A percentile compares a stretch with the other conserved stretches of the same genome.
These are phyloP conservation scores for Plestiodon gilberti DNA, from an alignment of 2,113 vertebrate genomes.

Conservation along the genomic window DNA sequence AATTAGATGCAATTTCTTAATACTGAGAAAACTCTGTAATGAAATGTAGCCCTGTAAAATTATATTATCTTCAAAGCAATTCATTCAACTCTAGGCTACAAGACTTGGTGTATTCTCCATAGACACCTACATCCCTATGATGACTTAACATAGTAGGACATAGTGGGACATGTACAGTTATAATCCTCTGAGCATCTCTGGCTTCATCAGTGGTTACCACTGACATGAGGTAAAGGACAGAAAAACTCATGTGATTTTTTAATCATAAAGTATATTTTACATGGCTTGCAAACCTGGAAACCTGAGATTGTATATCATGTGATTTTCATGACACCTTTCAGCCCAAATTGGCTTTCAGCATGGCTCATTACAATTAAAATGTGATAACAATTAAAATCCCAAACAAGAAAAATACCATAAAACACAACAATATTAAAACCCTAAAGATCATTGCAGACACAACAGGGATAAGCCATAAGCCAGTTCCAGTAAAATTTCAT, in stretches of 20 bases:
- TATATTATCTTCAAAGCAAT: background rate
- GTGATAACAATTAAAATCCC: background rate
- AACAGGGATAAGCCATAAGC: background rate
- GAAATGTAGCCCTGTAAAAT: constrained; percentile 19
- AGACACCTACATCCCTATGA: background rate
- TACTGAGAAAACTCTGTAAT: constrained; percentile 50
- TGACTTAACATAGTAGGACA: background rate
- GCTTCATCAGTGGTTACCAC: background rate
- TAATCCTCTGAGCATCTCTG: background rate
- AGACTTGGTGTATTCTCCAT: background rate
- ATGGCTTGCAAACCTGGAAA: too few species aligned
- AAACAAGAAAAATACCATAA: background rate
- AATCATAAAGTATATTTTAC: too few species aligned
- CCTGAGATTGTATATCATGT: too few species aligned
- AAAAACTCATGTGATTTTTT: background rate
- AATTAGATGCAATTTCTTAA: constrained; percentile 44
- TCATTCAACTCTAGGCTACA: background rate
- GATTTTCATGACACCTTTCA: background rate
- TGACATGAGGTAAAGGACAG: background rate
- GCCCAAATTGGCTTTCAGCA: background rate
- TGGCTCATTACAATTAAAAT: background rate
- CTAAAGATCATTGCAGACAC: background rate
- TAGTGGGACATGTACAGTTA: background rate
- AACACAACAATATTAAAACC: background rate
- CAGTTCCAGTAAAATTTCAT: background rate